These are phyloP conservation scores for Perognathus longimembris DNA, from an alignment of 2,113 vertebrate genomes.

Conservation along the genomic window DNA sequence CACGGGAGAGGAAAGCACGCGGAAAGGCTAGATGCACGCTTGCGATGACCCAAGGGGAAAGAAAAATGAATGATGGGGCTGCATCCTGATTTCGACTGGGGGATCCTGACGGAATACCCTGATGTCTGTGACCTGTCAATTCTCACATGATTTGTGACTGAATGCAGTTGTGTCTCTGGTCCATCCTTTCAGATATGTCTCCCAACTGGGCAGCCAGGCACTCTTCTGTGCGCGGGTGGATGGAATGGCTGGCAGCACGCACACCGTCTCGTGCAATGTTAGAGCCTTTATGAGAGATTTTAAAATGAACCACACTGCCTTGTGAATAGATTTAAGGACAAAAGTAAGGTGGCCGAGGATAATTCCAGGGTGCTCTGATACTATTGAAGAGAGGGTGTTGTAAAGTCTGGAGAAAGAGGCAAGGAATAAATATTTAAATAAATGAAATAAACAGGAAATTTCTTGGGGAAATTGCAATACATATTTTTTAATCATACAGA, in stretches of 20 bases:
- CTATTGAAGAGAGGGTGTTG: neutral
- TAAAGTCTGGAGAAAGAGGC: neutral
- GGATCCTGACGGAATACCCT: neutral
- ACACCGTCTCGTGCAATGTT: neutral
- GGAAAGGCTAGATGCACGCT: neutral
- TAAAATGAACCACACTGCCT: neutral
- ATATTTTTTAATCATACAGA: neutral
- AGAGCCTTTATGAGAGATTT: neutral
- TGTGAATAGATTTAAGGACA: neutral
- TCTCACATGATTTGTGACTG: too few relatives aligned
- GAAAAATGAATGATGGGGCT: neutral
- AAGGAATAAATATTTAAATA: neutral
- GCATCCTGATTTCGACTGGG: neutral
- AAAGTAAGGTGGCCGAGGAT: neutral
- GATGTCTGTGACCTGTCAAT: too few relatives aligned
- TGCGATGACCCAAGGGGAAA: neutral
- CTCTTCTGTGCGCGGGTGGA: neutral
- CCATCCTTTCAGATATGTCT: too few relatives aligned
- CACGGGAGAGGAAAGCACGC: neutral
- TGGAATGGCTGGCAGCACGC: neutral
- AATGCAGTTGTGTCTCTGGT: too few relatives aligned
- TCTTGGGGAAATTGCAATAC: too few relatives aligned
- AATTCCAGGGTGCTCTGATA: neutral
- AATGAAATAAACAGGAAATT: too few relatives aligned
- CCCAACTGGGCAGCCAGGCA: too few relatives aligned